Evolutionary conservation across 2,797 vertebrate species (phyloP), one percentile per base, ranked within the genome.

Genomic region (Muscicapa comitata): DNA sequence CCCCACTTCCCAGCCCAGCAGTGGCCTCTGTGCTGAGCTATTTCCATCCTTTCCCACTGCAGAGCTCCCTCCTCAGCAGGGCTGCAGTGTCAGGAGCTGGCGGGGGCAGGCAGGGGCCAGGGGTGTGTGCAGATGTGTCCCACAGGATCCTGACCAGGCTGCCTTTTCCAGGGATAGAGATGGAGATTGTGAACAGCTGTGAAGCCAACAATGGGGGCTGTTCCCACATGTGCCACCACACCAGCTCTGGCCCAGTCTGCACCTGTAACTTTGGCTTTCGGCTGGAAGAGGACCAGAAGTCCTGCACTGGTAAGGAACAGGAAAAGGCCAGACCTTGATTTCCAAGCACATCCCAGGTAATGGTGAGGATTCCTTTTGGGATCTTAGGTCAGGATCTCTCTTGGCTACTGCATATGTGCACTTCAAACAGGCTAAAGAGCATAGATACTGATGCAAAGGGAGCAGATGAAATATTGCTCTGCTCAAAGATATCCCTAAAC

Each of bases 121-220:
- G 1, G 0, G 25, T 4, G 7, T 1, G 12, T 12, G 24, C 28
- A 9, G 65, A 10, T 17, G 19, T n/a, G 45, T 45, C 57, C 47
- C 45, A 11, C 35, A 0, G 59, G 28, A 24, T 21, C 35, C 73
- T 71, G 15, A 73, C 31, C 62, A 1, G 8, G 20, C 70, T 75
- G 79, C n/a, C 62, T 90, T 17, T 83, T 58, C 26, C 96, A 99
- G 99, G 98, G 51, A 99, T 99, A 21, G 99, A 99, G 96, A 99
- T 99, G 99, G 99, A 99, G 97, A 99, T 99, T 0, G 99, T 99
- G 54, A 99, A 99, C 98, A 99, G 99, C 96, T 99, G 99, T 3
- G 99, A 99, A 92, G 93, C 89, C 53, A 95, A 94, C 97, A 99
- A 99, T 0, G 99, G 99, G 0, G 99, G 99, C 90, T 99, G 99